Evolutionary conservation across 2,888 invertebrate genomes (phyloP).

Genomic region (Drosophila nr. fundita): DNA sequence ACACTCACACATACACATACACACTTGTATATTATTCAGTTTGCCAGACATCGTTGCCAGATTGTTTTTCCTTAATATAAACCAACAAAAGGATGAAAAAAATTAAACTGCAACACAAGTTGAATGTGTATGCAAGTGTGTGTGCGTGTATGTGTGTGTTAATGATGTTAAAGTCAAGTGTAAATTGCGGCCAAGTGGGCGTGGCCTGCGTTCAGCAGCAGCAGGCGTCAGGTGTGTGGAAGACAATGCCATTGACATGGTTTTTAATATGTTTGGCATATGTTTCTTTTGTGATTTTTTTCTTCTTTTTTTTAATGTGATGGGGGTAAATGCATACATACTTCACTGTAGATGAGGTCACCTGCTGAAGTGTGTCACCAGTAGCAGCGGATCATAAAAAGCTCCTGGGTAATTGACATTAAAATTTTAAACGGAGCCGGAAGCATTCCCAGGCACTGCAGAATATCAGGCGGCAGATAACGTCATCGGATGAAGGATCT

Average conservation of each 20-base stretch:
- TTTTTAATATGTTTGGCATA: constrained; percentile 67
- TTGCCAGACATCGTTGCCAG: constrained; percentile 25
- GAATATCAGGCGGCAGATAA: constrained; percentile 11
- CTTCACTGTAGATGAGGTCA: constrained; percentile 1
- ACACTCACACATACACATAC: constrained; percentile 34
- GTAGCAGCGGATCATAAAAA: constrained; percentile 45
- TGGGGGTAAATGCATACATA: not conserved
- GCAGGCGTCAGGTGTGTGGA: constrained; percentile 13
- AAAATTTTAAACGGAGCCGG: constrained; percentile 51
- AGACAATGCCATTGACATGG: constrained; percentile 60
- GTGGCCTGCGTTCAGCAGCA: constrained; percentile 2
- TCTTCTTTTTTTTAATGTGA: not conserved
- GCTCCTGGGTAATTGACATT: constrained; percentile 53
- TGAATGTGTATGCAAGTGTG: constrained; percentile 20
- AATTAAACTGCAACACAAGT: constrained; percentile 31
- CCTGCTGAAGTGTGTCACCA: constrained; percentile 40
- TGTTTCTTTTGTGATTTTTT: constrained; percentile 50
- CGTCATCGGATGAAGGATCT: not conserved
- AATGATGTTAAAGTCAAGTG: constrained; percentile 80
- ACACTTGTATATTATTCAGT: constrained; percentile 30
- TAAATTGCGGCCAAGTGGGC: constrained; percentile 67
- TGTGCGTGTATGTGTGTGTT: constrained; percentile 47
- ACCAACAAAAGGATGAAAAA: constrained; percentile 34
- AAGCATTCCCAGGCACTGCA: constrained; percentile 21
- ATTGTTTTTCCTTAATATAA: constrained; percentile 50